Evolutionary conservation across 2,888 invertebrate genomes (phyloP), one percentile per base, ranked within the genome.

Genomic region (Sesamia inferens): DNA sequence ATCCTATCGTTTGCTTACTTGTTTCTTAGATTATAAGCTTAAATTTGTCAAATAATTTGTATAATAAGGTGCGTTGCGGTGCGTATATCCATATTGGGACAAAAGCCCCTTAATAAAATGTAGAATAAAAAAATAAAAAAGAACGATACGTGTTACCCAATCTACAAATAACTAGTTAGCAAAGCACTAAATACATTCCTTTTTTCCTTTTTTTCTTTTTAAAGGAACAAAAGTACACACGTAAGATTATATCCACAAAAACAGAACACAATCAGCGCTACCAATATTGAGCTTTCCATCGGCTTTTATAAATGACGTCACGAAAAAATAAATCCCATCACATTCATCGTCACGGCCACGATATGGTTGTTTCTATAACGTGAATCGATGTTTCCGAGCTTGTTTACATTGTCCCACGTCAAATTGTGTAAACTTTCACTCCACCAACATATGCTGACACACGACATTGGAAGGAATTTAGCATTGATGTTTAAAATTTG

Each of bases 291-390:
- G 69, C 19, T 47, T 64, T 67, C 81, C 19, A 59, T 57, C 59
- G 58, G 22, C 24, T 44, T 14, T 59, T 59, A 73, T 72, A 68
- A 55, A 81, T 78, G 78, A 83, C 77, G 76, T 74, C 74, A 82
- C 57, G 68, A 78, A 81, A 76, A 74, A 78, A 74, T 67, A 71
- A 70, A 77, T 76, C 70, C 31, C 59, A 76, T 55, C 61, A 59
- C 51, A 70, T 81, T 74, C 61, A 76, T 76, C 55, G 76, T 24
- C 71, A 74, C 75, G 74, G 64, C 71, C 71, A 68, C 65, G 79
- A 78, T 81, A 84, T 74, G 77, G 75, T 58, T 81, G 63, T 76
- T 68, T 81, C 82, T 83, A 84, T 83, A 76, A 76, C 65, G 54
- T 55, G 57, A 78, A 76, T 74, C 73, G 63, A 66, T 61, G 71